Conservation (phyloP, 2,888 invertebrate genomes). For the Lithophane leautieri region DNA sequence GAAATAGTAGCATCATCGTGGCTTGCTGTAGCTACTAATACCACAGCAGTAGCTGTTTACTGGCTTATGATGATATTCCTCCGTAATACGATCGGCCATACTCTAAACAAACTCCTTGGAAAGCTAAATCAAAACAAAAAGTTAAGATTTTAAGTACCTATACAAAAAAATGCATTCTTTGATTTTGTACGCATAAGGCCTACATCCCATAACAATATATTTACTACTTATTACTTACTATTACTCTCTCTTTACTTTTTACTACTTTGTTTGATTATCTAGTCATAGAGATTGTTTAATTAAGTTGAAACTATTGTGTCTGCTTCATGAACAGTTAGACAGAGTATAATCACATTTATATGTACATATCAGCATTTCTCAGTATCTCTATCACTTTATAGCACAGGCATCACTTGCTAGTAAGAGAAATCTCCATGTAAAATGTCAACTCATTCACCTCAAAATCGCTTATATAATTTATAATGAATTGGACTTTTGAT, state of each 20-base stretch:
- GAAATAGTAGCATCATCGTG: neutral
- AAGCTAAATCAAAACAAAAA: neutral
- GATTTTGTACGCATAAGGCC: neutral
- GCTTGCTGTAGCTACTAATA: neutral
- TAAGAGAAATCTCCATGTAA: constrained; percentile 1
- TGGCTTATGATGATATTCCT: neutral
- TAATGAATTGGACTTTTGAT: neutral
- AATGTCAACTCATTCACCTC: neutral
- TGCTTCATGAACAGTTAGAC: neutral
- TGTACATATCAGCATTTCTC: constrained; percentile 2
- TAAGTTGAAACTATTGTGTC: neutral
- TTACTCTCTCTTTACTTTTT: neutral
- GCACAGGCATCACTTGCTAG: neutral
- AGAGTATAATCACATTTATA: neutral
- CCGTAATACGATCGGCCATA: neutral
- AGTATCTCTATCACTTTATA: neutral
- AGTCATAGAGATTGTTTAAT: neutral
- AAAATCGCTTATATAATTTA: too few relatives aligned
- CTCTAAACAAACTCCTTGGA: too few relatives aligned
- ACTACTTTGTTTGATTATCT: neutral
- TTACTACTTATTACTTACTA: neutral
- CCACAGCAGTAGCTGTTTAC: neutral
- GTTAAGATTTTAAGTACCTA: neutral
- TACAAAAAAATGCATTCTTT: neutral
- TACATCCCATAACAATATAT: neutral